Evolutionary conservation across 1,140 invertebrate genomes (phyloP).

Genomic region (Musca domestica): DNA sequence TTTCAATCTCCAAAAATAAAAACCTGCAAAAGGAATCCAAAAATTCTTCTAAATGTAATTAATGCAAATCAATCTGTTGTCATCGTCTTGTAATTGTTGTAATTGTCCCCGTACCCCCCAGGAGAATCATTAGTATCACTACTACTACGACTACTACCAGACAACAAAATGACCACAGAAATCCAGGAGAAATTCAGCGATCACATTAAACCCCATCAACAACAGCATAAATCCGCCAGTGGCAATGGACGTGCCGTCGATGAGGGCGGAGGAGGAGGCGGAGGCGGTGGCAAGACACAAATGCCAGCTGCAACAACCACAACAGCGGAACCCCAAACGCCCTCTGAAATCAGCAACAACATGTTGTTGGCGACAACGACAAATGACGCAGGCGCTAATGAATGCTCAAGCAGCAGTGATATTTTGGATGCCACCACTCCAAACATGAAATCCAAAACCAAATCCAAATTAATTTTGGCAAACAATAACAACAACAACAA

Average conservation of each 20-base stretch:
- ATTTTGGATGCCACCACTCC: not conserved
- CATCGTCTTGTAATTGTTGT: no score
- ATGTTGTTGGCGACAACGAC: not conserved
- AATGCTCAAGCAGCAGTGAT: not conserved
- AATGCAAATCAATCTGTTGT: no score
- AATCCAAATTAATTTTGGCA: constrained; percentile 13
- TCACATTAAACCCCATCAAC: not conserved
- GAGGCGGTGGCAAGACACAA: not conserved
- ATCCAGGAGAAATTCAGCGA: constrained; percentile 12
- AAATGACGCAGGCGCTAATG: constrained; percentile 9
- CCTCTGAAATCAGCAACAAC: not conserved
- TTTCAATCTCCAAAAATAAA: no score
- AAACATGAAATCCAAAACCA: constrained; percentile 10
- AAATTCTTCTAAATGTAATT: no score
- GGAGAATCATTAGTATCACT: no score
- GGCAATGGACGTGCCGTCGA: not conserved
- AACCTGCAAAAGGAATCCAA: no score
- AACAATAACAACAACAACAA: constrained; percentile 21
- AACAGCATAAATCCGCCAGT: not conserved
- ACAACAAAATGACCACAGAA: constrained; percentile 11
- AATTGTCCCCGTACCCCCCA: no score
- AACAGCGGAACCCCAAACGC: not conserved
- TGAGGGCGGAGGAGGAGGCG: constrained; percentile 16
- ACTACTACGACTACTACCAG: not conserved
- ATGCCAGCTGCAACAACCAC: not conserved